Percentiles rank a stretch among this genome's conserved stretches.
phyloP scores from a whole-genome alignment of 2,797 vertebrate species.

The Rachycentron canadum region DNA sequence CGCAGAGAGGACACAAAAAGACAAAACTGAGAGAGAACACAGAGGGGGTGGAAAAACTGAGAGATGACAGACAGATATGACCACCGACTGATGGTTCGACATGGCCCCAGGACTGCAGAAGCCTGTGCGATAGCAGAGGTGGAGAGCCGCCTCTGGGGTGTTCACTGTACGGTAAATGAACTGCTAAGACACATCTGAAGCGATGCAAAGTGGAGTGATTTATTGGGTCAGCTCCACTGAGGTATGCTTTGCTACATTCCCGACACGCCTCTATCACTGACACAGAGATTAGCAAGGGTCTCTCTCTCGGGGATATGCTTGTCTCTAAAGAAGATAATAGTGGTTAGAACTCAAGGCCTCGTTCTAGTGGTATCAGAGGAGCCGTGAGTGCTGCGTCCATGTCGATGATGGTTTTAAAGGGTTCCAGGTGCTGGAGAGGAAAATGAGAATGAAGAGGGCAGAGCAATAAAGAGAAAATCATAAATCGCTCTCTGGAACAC shows the following conservation, averaged over 20 bases:
- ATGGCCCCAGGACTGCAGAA: slow-evolving; percentile 56
- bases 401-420: slow-evolving; percentile 42
- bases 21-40: slow-evolving; percentile 40
- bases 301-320: slow-evolving; percentile 59
- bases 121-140: slow-evolving; percentile 41
- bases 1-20: slow-evolving; percentile 25
- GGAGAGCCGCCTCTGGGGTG: slow-evolving; percentile 49
- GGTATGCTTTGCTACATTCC: slow-evolving; percentile 70
- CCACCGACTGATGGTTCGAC: slow-evolving; percentile 52
- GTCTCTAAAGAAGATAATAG: slow-evolving; percentile 56
- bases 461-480: slow-evolving; percentile 13
- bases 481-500: slow-evolving; percentile 24
- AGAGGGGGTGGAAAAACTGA: slow-evolving; percentile 33
- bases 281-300: slow-evolving; percentile 66
- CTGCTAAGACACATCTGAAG: slow-evolving; percentile 68
- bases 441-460: slow-evolving; percentile 14
- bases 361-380: slow-evolving; percentile 26
- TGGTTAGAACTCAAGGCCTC: slow-evolving; percentile 38
- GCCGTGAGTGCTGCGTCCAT: slow-evolving; percentile 34
- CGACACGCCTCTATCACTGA: slow-evolving; percentile 69
- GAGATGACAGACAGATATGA: slow-evolving; percentile 51
- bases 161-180: slow-evolving; percentile 64
- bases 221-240: slow-evolving; percentile 74
- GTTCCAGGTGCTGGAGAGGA: slow-evolving; percentile 21
- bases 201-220: slow-evolving; percentile 74